Evolutionary conservation across 2,888 invertebrate species (phyloP), one percentile per base, ranked within the genome.

Genomic region (Plagodis dolabraria): DNA sequence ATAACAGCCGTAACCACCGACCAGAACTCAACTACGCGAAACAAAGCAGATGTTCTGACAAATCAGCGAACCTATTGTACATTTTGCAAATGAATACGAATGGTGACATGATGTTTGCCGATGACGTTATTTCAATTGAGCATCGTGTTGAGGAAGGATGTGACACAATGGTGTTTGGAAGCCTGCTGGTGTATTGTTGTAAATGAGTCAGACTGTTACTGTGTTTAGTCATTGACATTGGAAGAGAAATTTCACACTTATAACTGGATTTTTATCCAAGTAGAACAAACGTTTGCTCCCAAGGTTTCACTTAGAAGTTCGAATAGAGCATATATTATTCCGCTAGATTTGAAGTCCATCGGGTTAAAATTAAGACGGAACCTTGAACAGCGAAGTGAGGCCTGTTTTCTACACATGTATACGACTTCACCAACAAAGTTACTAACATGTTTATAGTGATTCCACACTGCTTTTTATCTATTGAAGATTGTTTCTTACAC

Each of bases 91-190:
- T 54, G 50, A 47, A 54, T 51, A 47, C 59, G 44, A 34, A 53
- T 47, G 54, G 50, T 50, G 54, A 44, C 47, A 46, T 35, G 49
- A 46, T 36, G 10, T 34, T 40, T 33, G 47, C 12, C 12, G 33
- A 33, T 59, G 59, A 52, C 60, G 54, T 11, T 54, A 47, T 68
- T 64, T 59, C 57, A 63, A 68, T 63, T 63, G 60, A 68, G 45
- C 57, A 59, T 63, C 52, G 58, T 53, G 33, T 59, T 51, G 57
- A 63, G 56, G 45, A 61, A 61, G 64, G 65, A 65, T 67, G 65
- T 54, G 50, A 12, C 12, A 66, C 66, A 68, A 64, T 68, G 51
- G 56, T 59, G 53, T 45, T 56, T 46, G 53, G 56, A 57, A 53
- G 38, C 52, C 11, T 42, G 46, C 57, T 46, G 57, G 57, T 48